Evolutionary conservation across 2,888 invertebrate genomes (phyloP), one percentile per base, ranked within the genome.

Genomic region (Reticulitermes lucifugus): DNA sequence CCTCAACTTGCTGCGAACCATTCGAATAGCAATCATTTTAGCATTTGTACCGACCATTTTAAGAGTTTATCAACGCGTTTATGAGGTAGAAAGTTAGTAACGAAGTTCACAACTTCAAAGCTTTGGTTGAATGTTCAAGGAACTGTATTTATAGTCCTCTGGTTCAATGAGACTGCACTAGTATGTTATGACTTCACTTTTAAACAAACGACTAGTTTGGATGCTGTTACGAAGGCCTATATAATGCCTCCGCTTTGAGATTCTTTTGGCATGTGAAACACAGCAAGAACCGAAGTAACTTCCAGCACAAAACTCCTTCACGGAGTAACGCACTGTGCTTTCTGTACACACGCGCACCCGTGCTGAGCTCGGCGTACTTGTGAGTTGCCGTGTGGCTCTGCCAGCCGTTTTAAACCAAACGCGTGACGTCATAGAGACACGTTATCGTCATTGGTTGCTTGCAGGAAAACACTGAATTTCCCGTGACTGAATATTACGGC

Each of bases 1-100:
- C 90, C 96, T 94, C 92, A 96, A 94, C 93, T 96, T 96, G 92
- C 96, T 96, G 94, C 96, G 96, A 92, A 96, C 96, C 95, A 96
- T 95, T 92, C 96, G 96, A 91, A 96, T 95, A 91, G 96, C 96
- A 92, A 96, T 94, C 91, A 96, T 96, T 25, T 88, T 86, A 91
- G 95, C 96, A 92, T 96, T 96, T 92, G 94, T 96, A 92, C 96
- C 96, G 92, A 96, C 96, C 96, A 96, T 96, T 90, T 93, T 94
- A 14, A 25, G 79, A 21, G 25, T 55, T 79, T 79, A 25, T 51
- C n/a, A 41, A 55, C n/a, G 70, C 29, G 29, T 73, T 29, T 41
- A 73, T 18, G 73, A 73, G 73, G 73, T 73, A 73, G 73, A 73
- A 35, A 73, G 0, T 73, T 41, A 14, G 29, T 25, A 65, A 73